Evolutionary conservation across 2,888 invertebrate genomes (phyloP).

Genomic region (Sepiola atlantica): DNA sequence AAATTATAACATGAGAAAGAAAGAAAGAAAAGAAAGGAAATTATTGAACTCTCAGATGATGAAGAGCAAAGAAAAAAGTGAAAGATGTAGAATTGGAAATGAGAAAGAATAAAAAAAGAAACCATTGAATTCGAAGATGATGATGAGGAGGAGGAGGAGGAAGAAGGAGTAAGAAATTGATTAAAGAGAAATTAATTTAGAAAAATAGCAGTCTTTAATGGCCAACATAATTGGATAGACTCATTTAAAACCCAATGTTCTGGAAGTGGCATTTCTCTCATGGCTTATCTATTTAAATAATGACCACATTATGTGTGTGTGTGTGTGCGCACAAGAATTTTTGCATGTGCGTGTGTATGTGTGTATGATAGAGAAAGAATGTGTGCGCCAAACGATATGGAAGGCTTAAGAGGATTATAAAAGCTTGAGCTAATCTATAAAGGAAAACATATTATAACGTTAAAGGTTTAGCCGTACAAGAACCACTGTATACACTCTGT

Average conservation of each 20-base stretch:
- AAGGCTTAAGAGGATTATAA: too few species aligned
- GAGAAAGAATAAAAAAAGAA: too few species aligned
- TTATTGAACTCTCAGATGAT: too few species aligned
- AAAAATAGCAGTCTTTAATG: neutral
- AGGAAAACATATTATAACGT: too few species aligned
- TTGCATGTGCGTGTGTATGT: neutral
- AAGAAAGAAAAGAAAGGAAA: neutral
- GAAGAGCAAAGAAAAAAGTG: neutral
- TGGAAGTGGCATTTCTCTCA: neutral
- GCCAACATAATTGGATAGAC: neutral
- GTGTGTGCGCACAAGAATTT: neutral
- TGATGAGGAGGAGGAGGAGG: neutral
- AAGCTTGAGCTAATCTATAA: too few species aligned
- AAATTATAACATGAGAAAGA: neutral
- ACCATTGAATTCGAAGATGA: too few species aligned
- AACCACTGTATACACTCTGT: too few species aligned
- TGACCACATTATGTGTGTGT: too few species aligned
- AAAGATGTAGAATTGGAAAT: neutral
- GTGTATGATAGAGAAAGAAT: neutral
- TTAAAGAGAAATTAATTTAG: neutral
- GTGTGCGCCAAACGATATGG: too few species aligned
- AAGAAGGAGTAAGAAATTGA: neutral
- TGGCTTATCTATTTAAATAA: neutral
- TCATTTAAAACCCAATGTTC: neutral
- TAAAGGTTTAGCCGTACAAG: too few species aligned